Percentiles rank a stretch among this genome's conserved stretches.
Conservation (phyloP, 1,140 invertebrate species). For the Brachionus asplanchnoidis region DNA sequence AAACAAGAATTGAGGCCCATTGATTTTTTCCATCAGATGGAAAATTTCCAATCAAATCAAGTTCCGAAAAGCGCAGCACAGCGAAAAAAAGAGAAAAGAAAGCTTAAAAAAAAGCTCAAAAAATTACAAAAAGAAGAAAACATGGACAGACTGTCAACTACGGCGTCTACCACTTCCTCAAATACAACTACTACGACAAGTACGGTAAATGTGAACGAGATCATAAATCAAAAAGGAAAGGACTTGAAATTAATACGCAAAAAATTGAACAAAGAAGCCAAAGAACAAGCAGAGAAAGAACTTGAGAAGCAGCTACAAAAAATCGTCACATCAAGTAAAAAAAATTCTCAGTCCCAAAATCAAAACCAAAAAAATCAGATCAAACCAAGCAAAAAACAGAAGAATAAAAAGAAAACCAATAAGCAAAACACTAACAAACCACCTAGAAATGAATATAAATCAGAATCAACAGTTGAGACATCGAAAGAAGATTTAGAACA, state of each 20-base stretch:
- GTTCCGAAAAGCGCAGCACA: background rate
- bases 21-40: background rate
- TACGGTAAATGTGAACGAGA: background rate
- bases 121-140: slow-evolving; percentile 1
- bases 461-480: background rate
- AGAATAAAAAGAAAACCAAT: background rate
- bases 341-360: background rate
- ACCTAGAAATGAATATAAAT: background rate
- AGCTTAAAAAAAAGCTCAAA: slow-evolving; percentile 21
- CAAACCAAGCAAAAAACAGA: background rate
- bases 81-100: slow-evolving; percentile 26
- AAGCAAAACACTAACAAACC: background rate
- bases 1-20: background rate
- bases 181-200: slow-evolving; percentile 16
- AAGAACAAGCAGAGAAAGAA: background rate
- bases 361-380: background rate
- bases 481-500: background rate
- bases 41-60: background rate
- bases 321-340: background rate
- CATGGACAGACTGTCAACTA: background rate
- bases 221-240: background rate
- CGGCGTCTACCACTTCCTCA: background rate
- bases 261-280: background rate
- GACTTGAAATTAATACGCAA: background rate
- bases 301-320: background rate